Conservation (phyloP, 1,140 invertebrate genomes). For the Drosophila micromelanica region DNA sequence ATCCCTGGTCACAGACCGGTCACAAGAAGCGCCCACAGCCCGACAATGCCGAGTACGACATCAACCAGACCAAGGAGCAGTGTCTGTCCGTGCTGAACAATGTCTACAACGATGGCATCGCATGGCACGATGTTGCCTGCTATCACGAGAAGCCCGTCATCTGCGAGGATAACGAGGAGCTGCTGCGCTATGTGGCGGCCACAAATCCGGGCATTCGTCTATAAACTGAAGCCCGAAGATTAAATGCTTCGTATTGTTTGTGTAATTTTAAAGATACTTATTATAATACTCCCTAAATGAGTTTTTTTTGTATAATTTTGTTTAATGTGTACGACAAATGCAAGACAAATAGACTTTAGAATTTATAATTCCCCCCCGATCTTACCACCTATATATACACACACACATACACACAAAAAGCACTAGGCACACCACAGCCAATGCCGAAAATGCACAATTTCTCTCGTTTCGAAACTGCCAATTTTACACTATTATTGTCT, state of each 20-base stretch:
- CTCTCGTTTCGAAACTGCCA: slow-evolving; percentile 65
- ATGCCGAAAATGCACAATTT: slow-evolving; percentile 37
- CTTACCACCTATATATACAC: slow-evolving; percentile 58
- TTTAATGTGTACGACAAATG: slow-evolving; percentile 78
- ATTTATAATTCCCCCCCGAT: slow-evolving; percentile 74
- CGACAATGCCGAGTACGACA: slow-evolving; percentile 96
- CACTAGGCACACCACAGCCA: not conserved
- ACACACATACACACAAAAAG: slow-evolving; percentile 5
- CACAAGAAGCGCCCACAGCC: slow-evolving; percentile 95
- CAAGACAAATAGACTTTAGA: slow-evolving; percentile 84
- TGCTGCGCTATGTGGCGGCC: slow-evolving; percentile 92
- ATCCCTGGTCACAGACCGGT: slow-evolving; percentile 94
- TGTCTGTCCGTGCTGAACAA: slow-evolving; percentile 94
- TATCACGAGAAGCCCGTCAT: slow-evolving; percentile 96
- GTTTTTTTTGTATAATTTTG: slow-evolving; percentile 76
- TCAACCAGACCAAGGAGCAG: slow-evolving; percentile 94
- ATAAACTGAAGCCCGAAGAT: slow-evolving; percentile 84
- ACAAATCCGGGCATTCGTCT: slow-evolving; percentile 92
- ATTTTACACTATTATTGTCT: slow-evolving; percentile 40
- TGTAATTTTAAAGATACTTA: slow-evolving; percentile 82
- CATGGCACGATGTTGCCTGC: slow-evolving; percentile 96
- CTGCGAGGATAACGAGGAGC: slow-evolving; percentile 94
- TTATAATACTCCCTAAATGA: slow-evolving; percentile 80
- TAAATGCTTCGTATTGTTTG: slow-evolving; percentile 62
- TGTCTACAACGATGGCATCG: slow-evolving; percentile 95